A percentile compares a stretch with the other conserved stretches of the same genome.
phyloP scores from a whole-genome alignment of 2,888 invertebrate species.

The Drosophila infuscata region DNA sequence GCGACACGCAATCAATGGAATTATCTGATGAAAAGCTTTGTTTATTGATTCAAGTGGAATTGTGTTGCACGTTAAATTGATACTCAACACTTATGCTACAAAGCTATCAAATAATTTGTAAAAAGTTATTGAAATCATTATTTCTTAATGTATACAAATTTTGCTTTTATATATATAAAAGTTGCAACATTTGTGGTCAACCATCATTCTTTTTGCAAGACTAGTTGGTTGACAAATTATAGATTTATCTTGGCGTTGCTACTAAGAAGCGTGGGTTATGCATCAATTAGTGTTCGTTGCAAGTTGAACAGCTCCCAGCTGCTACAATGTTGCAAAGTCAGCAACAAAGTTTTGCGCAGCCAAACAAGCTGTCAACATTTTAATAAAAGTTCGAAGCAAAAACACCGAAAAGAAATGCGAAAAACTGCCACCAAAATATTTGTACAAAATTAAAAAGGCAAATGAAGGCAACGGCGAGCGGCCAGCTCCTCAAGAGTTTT shows the following conservation, averaged over 20 bases:
- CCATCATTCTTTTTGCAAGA: background rate
- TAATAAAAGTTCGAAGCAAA: constrained; percentile 48
- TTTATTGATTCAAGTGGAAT: constrained; percentile 22
- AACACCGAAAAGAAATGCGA: constrained; percentile 4
- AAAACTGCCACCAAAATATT: constrained; percentile 61
- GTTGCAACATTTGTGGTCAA: background rate
- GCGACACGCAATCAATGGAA: constrained; percentile 31
- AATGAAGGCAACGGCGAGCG: constrained; percentile 33
- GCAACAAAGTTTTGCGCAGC: constrained; percentile 27
- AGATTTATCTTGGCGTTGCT: background rate
- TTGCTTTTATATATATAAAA: background rate
- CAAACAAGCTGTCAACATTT: constrained; percentile 74
- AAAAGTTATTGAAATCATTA: background rate
- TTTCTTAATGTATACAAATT: background rate
- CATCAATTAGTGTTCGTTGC: constrained; percentile 23
- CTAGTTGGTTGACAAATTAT: background rate
- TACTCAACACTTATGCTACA: background rate
- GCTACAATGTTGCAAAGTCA: constrained; percentile 13
- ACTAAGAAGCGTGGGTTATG: background rate
- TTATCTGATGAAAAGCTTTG: constrained; percentile 22
- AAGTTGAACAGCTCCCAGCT: constrained; percentile 1
- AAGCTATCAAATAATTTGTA: background rate
- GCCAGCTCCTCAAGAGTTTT: constrained; percentile 14
- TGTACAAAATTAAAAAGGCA: constrained; percentile 68
- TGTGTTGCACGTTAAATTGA: background rate